These are phyloP conservation scores for Adineta ricciae DNA, from an alignment of 2,888 invertebrate species.

Conservation along the genomic window DNA sequence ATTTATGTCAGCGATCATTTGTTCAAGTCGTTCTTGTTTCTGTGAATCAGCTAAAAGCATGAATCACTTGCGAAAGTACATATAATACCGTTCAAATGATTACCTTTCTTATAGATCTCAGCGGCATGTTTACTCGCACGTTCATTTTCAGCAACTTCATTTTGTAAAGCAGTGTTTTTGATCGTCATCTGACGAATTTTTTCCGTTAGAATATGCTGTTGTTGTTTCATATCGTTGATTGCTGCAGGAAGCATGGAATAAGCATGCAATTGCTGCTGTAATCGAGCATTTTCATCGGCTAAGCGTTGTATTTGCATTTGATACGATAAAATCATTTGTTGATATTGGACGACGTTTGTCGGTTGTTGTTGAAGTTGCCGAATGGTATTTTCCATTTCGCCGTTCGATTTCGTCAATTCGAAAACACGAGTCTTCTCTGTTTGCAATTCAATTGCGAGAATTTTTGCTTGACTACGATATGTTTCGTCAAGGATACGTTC, in stretches of 20 bases:
- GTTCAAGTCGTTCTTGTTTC: not conserved
- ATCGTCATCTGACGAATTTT: not conserved
- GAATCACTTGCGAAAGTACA: not conserved
- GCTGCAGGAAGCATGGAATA: not conserved
- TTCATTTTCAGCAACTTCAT: not conserved
- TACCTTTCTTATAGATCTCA: not conserved
- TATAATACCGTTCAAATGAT: not conserved
- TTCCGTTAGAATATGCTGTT: not conserved
- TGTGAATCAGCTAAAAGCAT: not conserved
- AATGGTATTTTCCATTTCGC: not conserved
- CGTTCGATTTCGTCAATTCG: not conserved
- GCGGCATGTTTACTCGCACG: not conserved
- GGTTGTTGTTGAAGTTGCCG: not conserved
- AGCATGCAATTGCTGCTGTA: not conserved
- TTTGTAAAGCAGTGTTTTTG: not conserved
- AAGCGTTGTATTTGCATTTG: not conserved
- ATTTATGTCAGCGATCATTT: constrained; percentile 2
- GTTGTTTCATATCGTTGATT: not conserved
- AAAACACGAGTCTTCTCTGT: not conserved
- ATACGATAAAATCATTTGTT: not conserved
- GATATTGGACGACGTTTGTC: not conserved
- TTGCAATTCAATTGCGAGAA: not conserved
- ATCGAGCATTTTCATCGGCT: not conserved
- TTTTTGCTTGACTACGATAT: constrained; percentile 4
- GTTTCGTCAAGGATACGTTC: constrained; percentile 3